Base-by-base conservation (phyloP, 2,797 vertebrate species). In the Tauraco hartlaubi region DNA sequence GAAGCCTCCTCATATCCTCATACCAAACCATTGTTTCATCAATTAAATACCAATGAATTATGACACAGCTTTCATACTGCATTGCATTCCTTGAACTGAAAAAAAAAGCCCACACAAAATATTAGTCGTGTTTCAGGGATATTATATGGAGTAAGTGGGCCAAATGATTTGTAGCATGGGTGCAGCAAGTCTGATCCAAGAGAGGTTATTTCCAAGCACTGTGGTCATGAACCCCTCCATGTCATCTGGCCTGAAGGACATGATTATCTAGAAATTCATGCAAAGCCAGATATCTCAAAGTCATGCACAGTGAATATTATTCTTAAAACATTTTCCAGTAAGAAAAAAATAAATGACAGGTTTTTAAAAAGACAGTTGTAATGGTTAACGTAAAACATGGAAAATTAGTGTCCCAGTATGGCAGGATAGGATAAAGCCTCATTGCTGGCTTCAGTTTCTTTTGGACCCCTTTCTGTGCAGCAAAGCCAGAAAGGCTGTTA, bases 401-500 rank as follows among this genome's bases (percentile, higher is more conserved):
- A 88, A 88, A 88, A 90, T 68, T 41, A 77, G 15, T 91, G 51
- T 90, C 23, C 72, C 37, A 18, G 4, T 56, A 71, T 31, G 31
- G 21, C 20, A 88, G 37, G 20, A 37, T 8, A 56, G 33, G 33
- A 80, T 76, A 91, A 92, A 88, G 16, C 37, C 21, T 85, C 23
- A 39, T n/a, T 72, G 31, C 44, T 92, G 80, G 83, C 64, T 96
- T 76, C 48, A 41, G 17, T 48, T 93, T 43, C 55, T 85, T 84
- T 92, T 94, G 91, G 91, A 91, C 41, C 51, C 48, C 56, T 85
- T 87, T 87, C 87, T 92, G 56, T 79, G n/a, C 51, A 73, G 28
- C 21, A 82, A 85, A 91, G 81, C 63, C 78, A 90, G 63, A 85
- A 92, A 81, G 29, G 16, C 71, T 92, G 84, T 91, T 96, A 91